These are phyloP conservation scores for Plagiodera versicolora DNA, from an alignment of 2,888 invertebrate species.

Conservation along the genomic window DNA sequence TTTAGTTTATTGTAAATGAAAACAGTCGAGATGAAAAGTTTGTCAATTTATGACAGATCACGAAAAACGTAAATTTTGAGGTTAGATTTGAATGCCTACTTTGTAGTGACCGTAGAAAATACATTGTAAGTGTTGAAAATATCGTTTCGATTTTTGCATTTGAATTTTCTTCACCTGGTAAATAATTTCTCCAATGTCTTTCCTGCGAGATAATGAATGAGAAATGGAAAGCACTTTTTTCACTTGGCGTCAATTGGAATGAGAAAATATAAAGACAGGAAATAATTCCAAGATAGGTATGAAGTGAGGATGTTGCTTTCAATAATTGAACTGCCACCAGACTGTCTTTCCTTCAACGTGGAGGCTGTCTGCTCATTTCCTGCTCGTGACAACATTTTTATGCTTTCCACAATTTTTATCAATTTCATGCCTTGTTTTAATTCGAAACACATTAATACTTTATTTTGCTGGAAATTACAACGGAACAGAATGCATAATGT, in stretches of 20 bases:
- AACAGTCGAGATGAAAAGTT: no score
- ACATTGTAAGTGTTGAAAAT: no score
- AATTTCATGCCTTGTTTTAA: slow-evolving; percentile 35
- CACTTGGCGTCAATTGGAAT: slow-evolving; percentile 15
- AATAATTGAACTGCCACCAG: slow-evolving; percentile 21
- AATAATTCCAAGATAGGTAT: slow-evolving; percentile 28
- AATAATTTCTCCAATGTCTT: background rate
- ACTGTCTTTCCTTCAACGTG: slow-evolving; percentile 17
- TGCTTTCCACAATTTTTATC: slow-evolving; percentile 30
- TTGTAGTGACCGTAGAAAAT: background rate
- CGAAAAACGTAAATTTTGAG: no score
- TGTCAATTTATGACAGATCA: no score
- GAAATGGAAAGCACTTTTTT: slow-evolving; percentile 6
- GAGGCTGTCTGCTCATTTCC: slow-evolving; percentile 37
- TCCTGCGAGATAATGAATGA: slow-evolving; percentile 10
- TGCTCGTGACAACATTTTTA: slow-evolving; percentile 35
- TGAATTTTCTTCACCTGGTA: background rate
- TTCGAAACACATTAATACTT: slow-evolving; percentile 32
- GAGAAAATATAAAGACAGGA: slow-evolving; percentile 26
- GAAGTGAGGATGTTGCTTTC: slow-evolving; percentile 27
- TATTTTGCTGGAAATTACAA: slow-evolving; percentile 33
- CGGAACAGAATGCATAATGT: slow-evolving; percentile 20
- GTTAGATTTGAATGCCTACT: no score
- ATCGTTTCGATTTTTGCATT: background rate
- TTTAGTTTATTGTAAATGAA: no score